These are phyloP conservation scores for Lathamus discolor DNA, from an alignment of 2,113 vertebrate species.

Conservation along the genomic window DNA sequence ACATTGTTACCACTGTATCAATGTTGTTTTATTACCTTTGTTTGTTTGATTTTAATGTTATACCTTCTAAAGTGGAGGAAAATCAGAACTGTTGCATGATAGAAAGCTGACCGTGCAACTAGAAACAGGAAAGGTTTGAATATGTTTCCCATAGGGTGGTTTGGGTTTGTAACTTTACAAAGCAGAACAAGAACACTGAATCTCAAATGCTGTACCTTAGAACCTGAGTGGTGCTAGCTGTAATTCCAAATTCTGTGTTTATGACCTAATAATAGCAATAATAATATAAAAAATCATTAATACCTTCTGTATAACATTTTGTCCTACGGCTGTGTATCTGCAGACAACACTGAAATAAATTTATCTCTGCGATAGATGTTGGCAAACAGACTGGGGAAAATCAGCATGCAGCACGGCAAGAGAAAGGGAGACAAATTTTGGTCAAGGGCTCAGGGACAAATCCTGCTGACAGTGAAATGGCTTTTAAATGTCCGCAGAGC, in stretches of 20 bases:
- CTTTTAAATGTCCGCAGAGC: not conserved
- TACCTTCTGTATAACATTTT: not conserved
- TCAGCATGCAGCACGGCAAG: constrained; percentile 15
- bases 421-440: constrained; percentile 32
- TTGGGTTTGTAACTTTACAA: not conserved
- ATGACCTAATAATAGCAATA: not conserved
- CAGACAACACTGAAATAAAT: not conserved
- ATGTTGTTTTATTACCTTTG: not conserved
- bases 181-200: not conserved
- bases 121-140: not conserved
- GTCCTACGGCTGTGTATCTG: not conserved
- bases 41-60: not conserved
- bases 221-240: not conserved
- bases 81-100: not conserved
- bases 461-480: constrained; percentile 21
- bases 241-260: not conserved
- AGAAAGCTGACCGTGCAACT: not conserved
- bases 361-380: not conserved
- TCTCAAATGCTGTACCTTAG: not conserved
- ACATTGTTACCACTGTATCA: not conserved
- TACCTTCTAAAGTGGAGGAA: not conserved
- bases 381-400: constrained; percentile 14
- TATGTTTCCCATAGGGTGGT: not conserved
- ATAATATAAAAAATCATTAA: not conserved
- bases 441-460: constrained; percentile 55